Evolutionary conservation across 2,113 vertebrate genomes (phyloP), one percentile per base, ranked within the genome.

Genomic region (Semicossyphus pulcher): DNA sequence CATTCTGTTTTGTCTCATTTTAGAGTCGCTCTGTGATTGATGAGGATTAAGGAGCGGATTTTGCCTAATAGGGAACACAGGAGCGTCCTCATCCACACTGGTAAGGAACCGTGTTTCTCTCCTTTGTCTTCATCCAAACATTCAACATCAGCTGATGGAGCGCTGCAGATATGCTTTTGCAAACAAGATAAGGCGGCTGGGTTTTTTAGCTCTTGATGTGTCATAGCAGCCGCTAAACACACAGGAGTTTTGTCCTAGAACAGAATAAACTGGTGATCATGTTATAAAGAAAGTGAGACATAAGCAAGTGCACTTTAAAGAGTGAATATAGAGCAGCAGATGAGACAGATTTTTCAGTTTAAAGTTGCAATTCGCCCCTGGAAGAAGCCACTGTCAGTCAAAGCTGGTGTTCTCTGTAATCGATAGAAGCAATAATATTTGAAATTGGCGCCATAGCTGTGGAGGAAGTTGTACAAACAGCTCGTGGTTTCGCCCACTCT

Each of bases 21-120:
- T 56, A 93, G 93, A 86, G 61, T 51, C 31, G 21, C 72, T 83
- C 72, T 79, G 81, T 92, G 92, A 94, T 94, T 91, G 91, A 93
- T 92, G 91, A 93, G 85, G 91, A 92, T 89, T 91, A 88, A 83
- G 80, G 75, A 83, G 75, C 86, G 2, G 84, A 90, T 80, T 91
- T 89, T 76, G 79, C 84, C 83, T 76, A 68, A 84, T 62, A 86
- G 82, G 82, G 85, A 93, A 90, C 80, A 82, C 86, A 76, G 85
- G 83, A 89, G 76, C 76, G 61, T 82, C 86, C 81, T 85, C 87
- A 76, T 86, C 89, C 85, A 74, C 86, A 80, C 89, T 66, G 90
- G 92, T 94, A 92, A 94, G 93, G 44, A 52, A 71, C 72, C 79
- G 82, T 80, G 85, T 90, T 92, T 83, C 78, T 87, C 76, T 62